phyloP scores from a whole-genome alignment of 2,113 vertebrate genomes.

The Oncorhynchus clarkii region DNA sequence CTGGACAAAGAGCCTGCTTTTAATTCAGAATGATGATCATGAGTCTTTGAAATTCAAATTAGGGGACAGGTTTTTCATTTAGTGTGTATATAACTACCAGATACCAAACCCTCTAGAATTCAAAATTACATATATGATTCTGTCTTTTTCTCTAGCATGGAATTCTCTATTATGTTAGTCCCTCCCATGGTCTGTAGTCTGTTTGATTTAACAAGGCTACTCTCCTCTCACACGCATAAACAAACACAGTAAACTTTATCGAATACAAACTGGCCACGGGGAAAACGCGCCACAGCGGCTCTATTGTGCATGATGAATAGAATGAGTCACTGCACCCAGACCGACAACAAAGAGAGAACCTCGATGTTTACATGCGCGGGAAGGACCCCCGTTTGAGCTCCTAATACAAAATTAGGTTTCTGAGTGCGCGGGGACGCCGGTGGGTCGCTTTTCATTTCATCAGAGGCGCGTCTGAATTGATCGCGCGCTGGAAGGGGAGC shows the following conservation, averaged over 20 bases:
- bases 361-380: conserved; percentile 50
- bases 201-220: background rate
- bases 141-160: no score
- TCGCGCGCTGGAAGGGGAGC: background rate
- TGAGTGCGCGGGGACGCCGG: conserved; percentile 3
- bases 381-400: conserved; percentile 41
- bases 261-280: conserved; percentile 63
- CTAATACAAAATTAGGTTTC: conserved; percentile 35
- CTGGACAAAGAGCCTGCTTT: no score
- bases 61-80: conserved; percentile 33
- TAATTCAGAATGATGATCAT: no score
- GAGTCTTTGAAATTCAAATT: conserved; percentile 58
- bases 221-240: background rate
- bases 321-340: conserved; percentile 47
- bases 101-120: conserved; percentile 2
- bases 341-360: conserved; percentile 50
- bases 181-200: background rate
- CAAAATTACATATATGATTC: background rate
- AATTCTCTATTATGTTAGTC: background rate
- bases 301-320: conserved; percentile 43
- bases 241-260: conserved; percentile 30
- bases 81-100: conserved; percentile 10
- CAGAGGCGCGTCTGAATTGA: conserved; percentile 46
- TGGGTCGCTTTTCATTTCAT: background rate
- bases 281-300: conserved; percentile 23